Percentiles rank a stretch among this genome's conserved stretches.
Conservation (phyloP, 2,797 vertebrate genomes). For the Ara ararauna region DNA sequence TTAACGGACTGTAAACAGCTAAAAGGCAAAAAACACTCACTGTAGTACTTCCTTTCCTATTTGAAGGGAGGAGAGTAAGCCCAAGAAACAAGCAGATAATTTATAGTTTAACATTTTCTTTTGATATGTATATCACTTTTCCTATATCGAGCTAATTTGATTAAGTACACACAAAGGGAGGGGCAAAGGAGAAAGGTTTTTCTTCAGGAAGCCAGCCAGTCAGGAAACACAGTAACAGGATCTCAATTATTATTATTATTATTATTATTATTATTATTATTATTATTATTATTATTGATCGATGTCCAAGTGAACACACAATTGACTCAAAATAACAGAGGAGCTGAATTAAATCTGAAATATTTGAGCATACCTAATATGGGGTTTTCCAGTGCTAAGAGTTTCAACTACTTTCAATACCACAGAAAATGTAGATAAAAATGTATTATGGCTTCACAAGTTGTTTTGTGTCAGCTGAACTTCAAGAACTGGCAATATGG, state of each 20-base stretch:
- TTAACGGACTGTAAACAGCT: not conserved
- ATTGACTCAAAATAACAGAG: slow-evolving; percentile 61
- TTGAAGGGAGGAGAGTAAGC: not conserved
- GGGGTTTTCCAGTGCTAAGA: not conserved
- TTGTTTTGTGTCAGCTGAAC: slow-evolving; percentile 19
- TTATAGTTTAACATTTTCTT: slow-evolving; percentile 67
- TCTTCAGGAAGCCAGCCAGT: slow-evolving; percentile 16
- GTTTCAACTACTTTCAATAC: not conserved
- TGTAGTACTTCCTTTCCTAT: not conserved
- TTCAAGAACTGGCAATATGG: slow-evolving; percentile 18
- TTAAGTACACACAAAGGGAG: not conserved
- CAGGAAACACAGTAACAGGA: slow-evolving; percentile 30
- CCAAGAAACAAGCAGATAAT: slow-evolving; percentile 27
- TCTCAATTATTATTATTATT: not conserved
- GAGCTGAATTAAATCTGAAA: slow-evolving; percentile 39
- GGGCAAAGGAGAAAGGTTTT: slow-evolving; percentile 9
- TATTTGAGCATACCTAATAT: not conserved
- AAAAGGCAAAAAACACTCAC: not conserved
- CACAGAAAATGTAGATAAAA: slow-evolving; percentile 3
- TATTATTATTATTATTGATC: slow-evolving; percentile 41
- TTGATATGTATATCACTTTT: slow-evolving; percentile 58
- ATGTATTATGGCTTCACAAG: slow-evolving; percentile 2
- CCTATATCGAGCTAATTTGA: slow-evolving; percentile 66
- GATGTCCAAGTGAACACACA: slow-evolving; percentile 23
- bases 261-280: slow-evolving; percentile 9